Percentiles rank a stretch among this genome's conserved stretches.
Evolutionary conservation across 2,888 invertebrate species (phyloP).

Genomic region (Notodonta dromedarius): DNA sequence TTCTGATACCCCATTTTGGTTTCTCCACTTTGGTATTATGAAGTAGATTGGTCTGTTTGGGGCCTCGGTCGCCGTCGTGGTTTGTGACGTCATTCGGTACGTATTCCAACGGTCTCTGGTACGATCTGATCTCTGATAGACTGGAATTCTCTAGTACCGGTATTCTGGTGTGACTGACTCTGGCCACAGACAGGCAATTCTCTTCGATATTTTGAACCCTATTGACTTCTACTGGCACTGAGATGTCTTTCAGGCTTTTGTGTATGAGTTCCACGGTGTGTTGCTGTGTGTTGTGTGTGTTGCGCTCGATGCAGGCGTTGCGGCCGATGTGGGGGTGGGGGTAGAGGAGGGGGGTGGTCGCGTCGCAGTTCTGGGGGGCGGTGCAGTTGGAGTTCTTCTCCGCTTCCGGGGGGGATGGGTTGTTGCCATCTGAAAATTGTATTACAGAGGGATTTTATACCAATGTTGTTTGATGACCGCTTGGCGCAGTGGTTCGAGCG

Average conservation of each 20-base stretch:
- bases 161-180: conserved; percentile 47
- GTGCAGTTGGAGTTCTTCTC: conserved; percentile 74
- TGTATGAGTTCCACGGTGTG: conserved; percentile 84
- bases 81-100: conserved; percentile 89
- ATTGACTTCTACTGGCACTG: conserved; percentile 39
- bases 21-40: conserved; percentile 67
- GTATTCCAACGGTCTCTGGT: conserved; percentile 83
- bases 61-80: conserved; percentile 59
- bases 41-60: conserved; percentile 74
- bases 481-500: no score
- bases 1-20: conserved; percentile 72
- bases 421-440: conserved; percentile 31
- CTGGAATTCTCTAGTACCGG: conserved; percentile 57
- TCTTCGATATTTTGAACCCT: conserved; percentile 53
- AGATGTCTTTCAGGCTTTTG: conserved; percentile 85
- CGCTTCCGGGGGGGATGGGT: conserved; percentile 45
- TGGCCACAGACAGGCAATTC: conserved; percentile 69
- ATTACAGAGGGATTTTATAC: background rate
- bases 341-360: conserved; percentile 80
- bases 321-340: conserved; percentile 92
- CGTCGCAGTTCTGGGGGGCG: conserved; percentile 54
- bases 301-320: conserved; percentile 93
- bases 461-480: no score
- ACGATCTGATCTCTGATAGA: conserved; percentile 67
- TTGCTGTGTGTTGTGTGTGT: conserved; percentile 83